Conservation (phyloP, 2,113 vertebrate species). For the Brachionichthys hirsutus region DNA sequence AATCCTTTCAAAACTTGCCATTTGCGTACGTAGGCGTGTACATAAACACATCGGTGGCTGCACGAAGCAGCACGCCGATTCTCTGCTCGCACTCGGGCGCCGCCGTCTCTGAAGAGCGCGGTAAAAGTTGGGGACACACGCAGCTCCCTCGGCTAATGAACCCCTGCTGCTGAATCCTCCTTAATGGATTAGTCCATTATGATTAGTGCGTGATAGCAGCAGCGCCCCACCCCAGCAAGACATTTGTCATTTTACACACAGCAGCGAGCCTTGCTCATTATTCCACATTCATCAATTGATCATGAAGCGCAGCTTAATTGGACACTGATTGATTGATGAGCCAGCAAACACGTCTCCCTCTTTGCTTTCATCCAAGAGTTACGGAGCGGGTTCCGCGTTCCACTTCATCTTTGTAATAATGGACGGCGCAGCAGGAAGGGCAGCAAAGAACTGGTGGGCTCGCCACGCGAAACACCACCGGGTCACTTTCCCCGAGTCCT, state of each 20-base stretch:
- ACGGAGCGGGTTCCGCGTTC: not conserved
- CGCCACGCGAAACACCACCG: no score
- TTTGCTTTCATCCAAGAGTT: constrained; percentile 11
- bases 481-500: no score
- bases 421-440: not conserved
- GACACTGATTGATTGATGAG: constrained; percentile 53
- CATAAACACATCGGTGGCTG: constrained; percentile 17
- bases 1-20: constrained; percentile 69
- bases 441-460: no score
- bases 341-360: constrained; percentile 18
- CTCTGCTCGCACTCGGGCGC: constrained; percentile 16
- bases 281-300: constrained; percentile 56
- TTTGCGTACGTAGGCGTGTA: constrained; percentile 46
- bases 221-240: constrained; percentile 37
- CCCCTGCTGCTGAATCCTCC: constrained; percentile 66
- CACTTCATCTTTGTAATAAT: not conserved
- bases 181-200: constrained; percentile 77
- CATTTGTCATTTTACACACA: constrained; percentile 72
- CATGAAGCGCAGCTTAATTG: constrained; percentile 56
- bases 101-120: constrained; percentile 45
- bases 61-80: constrained; percentile 12
- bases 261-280: constrained; percentile 54
- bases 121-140: constrained; percentile 66
- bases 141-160: constrained; percentile 73
- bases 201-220: constrained; percentile 65